phyloP scores from a whole-genome alignment of 2,888 invertebrate genomes.

The Gasteruption jaculator region DNA sequence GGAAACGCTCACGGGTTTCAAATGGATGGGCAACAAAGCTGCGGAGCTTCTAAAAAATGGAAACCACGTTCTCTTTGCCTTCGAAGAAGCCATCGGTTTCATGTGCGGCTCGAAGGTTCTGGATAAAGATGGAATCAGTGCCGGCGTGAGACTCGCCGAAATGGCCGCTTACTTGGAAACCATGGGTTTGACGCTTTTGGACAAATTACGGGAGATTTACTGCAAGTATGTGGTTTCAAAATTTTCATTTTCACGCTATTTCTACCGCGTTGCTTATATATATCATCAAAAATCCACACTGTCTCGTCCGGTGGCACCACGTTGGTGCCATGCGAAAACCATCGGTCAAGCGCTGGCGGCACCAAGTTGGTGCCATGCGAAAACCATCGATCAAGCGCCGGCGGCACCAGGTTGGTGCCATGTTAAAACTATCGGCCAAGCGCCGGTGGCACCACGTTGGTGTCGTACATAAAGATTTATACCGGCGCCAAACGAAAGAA shows the following conservation, averaged over 20 bases:
- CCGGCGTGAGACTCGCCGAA: conserved; percentile 76
- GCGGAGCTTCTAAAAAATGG: conserved; percentile 67
- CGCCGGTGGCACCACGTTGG: too few relatives aligned
- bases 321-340: too few relatives aligned
- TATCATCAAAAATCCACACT: too few relatives aligned
- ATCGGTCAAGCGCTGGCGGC: too few relatives aligned
- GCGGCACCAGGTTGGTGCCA: too few relatives aligned
- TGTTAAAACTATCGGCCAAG: too few relatives aligned
- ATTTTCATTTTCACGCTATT: neutral
- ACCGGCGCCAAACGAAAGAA: too few relatives aligned
- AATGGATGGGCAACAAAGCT: conserved; percentile 97
- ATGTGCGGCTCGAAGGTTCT: conserved; percentile 87
- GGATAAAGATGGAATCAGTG: conserved; percentile 96
- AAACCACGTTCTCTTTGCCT: conserved; percentile 84
- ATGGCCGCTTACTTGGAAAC: conserved; percentile 67
- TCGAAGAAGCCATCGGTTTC: conserved; percentile 98
- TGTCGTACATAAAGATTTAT: too few relatives aligned
- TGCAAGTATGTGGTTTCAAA: conserved; percentile 52
- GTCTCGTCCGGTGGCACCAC: too few relatives aligned
- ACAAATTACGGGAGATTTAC: conserved; percentile 75
- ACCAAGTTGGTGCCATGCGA: too few relatives aligned
- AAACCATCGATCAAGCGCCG: too few relatives aligned
- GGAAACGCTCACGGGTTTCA: conserved; percentile 98
- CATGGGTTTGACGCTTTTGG: conserved; percentile 57
- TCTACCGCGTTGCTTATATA: neutral